phyloP scores from a whole-genome alignment of 2,113 vertebrate species.

The Merops nubicus region DNA sequence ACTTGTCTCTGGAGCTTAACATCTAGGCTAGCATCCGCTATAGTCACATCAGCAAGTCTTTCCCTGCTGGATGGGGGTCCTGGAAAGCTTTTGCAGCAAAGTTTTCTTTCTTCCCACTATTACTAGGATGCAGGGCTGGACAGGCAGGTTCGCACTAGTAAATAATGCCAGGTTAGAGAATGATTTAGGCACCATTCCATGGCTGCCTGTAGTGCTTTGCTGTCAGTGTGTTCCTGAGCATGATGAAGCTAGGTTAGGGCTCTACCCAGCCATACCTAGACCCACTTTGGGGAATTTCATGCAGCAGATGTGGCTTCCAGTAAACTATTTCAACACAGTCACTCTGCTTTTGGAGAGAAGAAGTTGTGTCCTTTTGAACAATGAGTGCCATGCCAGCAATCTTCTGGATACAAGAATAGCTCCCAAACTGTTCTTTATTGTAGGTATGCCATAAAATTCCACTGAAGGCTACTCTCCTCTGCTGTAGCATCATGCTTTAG shows the following conservation, averaged over 20 bases:
- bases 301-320: background rate
- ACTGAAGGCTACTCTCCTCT: background rate
- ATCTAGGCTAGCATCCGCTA: background rate
- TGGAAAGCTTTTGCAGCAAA: background rate
- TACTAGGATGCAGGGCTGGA: background rate
- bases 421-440: background rate
- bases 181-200: background rate
- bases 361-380: background rate
- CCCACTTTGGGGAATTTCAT: background rate
- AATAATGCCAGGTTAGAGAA: background rate
- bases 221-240: background rate
- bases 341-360: background rate
- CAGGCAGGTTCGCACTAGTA: accelerated
- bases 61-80: background rate
- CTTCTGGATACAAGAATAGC: background rate
- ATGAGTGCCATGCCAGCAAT: background rate
- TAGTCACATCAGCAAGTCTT: background rate
- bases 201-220: background rate
- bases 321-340: background rate
- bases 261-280: background rate
- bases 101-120: background rate
- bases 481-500: background rate
- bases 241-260: accelerated
- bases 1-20: background rate
- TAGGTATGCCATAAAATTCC: background rate